Evolutionary conservation across 2,888 invertebrate species (phyloP).

Genomic region (Orthonevra nobilis): DNA sequence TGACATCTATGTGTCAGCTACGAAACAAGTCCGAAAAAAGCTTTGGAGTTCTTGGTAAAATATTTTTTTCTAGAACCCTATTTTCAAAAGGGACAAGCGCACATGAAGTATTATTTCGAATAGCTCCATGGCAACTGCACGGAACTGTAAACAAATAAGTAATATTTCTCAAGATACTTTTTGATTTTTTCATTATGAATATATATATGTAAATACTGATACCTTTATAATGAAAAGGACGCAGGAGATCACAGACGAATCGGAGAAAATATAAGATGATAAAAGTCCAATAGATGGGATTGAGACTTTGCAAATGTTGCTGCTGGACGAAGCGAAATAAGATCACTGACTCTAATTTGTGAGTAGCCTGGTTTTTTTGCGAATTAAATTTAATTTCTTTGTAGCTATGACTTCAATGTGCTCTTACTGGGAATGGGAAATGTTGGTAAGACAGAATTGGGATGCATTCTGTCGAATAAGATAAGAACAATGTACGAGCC

Average conservation of each 20-base stretch:
- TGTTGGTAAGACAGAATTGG: conserved; percentile 78
- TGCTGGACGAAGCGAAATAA: conserved; percentile 58
- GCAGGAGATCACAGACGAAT: not conserved
- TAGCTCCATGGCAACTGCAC: too few species aligned
- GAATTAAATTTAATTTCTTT: not conserved
- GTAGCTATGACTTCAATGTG: conserved; percentile 70
- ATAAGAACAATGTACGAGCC: conserved; percentile 73
- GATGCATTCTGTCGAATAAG: conserved; percentile 72
- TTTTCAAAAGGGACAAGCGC: too few species aligned
- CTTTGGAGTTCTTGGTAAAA: too few species aligned
- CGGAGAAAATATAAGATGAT: conserved; percentile 1
- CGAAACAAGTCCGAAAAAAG: too few species aligned
- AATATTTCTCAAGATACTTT: too few species aligned
- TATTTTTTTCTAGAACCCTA: too few species aligned
- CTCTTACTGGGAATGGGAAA: conserved; percentile 75
- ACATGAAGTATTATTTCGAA: too few species aligned
- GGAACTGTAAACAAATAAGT: too few species aligned
- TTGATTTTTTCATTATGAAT: too few species aligned
- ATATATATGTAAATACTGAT: too few species aligned
- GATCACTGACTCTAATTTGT: conserved; percentile 6
- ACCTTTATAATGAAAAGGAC: not conserved
- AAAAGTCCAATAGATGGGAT: conserved; percentile 57
- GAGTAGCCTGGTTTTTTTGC: not conserved
- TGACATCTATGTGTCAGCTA: too few species aligned
- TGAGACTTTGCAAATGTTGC: conserved; percentile 67